These are phyloP conservation scores for Benitochromis conjunctus DNA, from an alignment of 2,113 vertebrate species.

Conservation along the genomic window DNA sequence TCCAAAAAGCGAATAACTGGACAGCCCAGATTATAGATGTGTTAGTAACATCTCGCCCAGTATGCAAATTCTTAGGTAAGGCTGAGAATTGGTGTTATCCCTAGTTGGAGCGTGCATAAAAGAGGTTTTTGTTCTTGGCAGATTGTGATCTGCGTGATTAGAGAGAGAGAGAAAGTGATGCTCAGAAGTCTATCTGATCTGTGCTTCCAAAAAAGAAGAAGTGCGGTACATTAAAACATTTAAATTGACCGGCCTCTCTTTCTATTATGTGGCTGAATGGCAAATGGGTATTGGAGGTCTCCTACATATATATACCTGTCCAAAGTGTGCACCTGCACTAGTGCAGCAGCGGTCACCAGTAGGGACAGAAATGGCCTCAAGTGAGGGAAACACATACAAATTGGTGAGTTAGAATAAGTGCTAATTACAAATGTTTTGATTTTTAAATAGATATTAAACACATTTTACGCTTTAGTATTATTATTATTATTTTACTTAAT, in stretches of 20 bases:
- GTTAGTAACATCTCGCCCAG: background rate
- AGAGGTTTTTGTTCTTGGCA: conserved; percentile 39
- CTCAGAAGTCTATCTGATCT: conserved; percentile 45
- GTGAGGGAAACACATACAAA: conserved; percentile 37
- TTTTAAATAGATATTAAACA: background rate
- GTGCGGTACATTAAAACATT: conserved; percentile 65
- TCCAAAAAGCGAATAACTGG: background rate
- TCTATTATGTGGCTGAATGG: conserved; percentile 15
- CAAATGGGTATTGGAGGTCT: conserved; percentile 39
- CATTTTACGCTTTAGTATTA: background rate
- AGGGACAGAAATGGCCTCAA: conserved; percentile 22
- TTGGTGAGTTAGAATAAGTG: conserved; percentile 67
- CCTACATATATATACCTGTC: conserved; percentile 48
- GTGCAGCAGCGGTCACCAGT: background rate
- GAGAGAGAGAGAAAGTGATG: conserved; percentile 15
- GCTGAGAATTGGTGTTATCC: conserved; percentile 34
- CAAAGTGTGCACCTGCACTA: conserved; percentile 30
- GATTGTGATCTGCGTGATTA: conserved; percentile 52
- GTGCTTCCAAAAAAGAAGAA: conserved; percentile 75
- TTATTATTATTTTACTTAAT: background rate
- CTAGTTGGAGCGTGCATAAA: conserved; percentile 35
- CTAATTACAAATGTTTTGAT: background rate
- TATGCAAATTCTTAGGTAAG: conserved; percentile 67
- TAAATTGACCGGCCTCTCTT: conserved; percentile 56
- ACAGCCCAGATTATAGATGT: background rate